A percentile compares a stretch with the other conserved stretches of the same genome.
These are phyloP conservation scores for Xylota segnis DNA, from an alignment of 2,888 invertebrate species.

Conservation along the genomic window DNA sequence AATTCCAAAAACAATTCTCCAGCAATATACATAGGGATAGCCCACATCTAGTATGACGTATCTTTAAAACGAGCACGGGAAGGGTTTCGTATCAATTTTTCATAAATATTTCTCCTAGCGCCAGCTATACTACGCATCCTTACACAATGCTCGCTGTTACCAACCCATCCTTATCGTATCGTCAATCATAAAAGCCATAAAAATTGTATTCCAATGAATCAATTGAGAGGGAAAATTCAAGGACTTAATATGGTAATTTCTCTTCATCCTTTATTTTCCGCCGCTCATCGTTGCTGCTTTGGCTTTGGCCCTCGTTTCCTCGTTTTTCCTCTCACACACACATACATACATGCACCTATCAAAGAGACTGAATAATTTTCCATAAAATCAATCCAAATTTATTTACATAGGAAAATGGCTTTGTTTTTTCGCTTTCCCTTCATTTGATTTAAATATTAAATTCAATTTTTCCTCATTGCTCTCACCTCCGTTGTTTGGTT, in stretches of 20 bases:
- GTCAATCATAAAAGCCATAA: slow-evolving; percentile 75
- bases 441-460: slow-evolving; percentile 73
- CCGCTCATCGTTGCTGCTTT: slow-evolving; percentile 2
- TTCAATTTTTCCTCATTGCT: slow-evolving; percentile 61
- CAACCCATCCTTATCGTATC: slow-evolving; percentile 72
- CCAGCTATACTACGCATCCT: slow-evolving; percentile 43
- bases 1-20: slow-evolving; percentile 28
- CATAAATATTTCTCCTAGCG: slow-evolving; percentile 61
- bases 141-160: slow-evolving; percentile 47
- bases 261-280: slow-evolving; percentile 53
- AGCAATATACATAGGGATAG: slow-evolving; percentile 21
- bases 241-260: slow-evolving; percentile 75
- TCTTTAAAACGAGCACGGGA: slow-evolving; percentile 35
- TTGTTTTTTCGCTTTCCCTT: slow-evolving; percentile 54
- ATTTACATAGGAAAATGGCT: slow-evolving; percentile 70
- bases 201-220: slow-evolving; percentile 76
- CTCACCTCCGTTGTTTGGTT: background rate
- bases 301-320: background rate
- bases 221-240: slow-evolving; percentile 73
- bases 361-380: slow-evolving; percentile 61
- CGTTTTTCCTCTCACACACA: background rate
- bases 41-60: slow-evolving; percentile 5
- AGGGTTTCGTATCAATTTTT: slow-evolving; percentile 67
- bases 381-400: slow-evolving; percentile 70
- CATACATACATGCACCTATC: background rate